phyloP scores from a whole-genome alignment of 2,797 vertebrate genomes.

The Prunella strophiata region DNA sequence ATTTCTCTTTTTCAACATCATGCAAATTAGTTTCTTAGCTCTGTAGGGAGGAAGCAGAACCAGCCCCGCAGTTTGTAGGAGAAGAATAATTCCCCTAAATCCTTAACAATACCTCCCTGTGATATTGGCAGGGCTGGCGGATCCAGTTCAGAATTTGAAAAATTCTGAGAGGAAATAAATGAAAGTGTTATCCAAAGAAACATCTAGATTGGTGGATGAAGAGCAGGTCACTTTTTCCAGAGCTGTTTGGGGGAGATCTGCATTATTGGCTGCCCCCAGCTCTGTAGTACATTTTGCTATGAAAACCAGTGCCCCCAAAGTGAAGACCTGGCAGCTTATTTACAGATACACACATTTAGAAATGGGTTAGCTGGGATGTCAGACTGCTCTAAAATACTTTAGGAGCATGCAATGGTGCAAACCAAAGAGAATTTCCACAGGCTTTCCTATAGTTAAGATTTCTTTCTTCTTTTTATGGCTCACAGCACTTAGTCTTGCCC shows the following conservation, averaged over 20 bases:
- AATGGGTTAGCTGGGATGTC: not conserved
- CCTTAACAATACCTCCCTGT: not conserved
- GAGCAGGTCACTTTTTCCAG: not conserved
- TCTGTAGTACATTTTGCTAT: not conserved
- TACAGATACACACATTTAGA: not conserved
- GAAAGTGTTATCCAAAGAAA: not conserved
- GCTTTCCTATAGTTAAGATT: not conserved
- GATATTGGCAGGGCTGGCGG: not conserved
- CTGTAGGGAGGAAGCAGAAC: slow-evolving; percentile 7
- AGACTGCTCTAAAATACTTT: not conserved
- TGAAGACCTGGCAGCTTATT: not conserved
- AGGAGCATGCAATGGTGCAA: accelerated
- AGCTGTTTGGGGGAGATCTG: not conserved
- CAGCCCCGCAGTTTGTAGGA: not conserved
- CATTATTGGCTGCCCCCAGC: accelerated
- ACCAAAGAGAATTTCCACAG: not conserved
- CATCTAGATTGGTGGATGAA: not conserved
- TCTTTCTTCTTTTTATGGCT: not conserved
- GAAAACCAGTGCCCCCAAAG: not conserved
- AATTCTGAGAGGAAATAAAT: not conserved
- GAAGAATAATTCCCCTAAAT: not conserved
- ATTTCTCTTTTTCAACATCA: slow-evolving; percentile 6
- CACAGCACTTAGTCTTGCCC: not conserved
- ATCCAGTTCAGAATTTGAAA: not conserved
- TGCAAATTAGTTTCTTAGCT: slow-evolving; percentile 33